Evolutionary conservation across 1,140 invertebrate genomes (phyloP).

Genomic region (Rhopalosiphum padi): DNA sequence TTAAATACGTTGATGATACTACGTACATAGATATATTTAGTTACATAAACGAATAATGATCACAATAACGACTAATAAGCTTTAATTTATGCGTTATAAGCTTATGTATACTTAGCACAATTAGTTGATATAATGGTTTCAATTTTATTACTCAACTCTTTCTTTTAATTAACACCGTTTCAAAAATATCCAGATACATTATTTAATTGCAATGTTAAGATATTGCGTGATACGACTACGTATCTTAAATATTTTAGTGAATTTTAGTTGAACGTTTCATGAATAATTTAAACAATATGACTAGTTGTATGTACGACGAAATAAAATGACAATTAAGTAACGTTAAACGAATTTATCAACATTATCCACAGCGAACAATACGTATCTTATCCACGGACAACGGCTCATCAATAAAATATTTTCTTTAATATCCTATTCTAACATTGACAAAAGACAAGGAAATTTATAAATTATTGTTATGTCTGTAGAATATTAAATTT

Average conservation of each 20-base stretch:
- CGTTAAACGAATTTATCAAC: not conserved
- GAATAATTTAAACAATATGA: not conserved
- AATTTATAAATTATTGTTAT: constrained; percentile 14
- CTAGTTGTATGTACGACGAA: not conserved
- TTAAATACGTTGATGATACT: not conserved
- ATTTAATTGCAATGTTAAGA: not conserved
- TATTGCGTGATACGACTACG: not conserved
- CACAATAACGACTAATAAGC: not conserved
- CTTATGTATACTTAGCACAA: not conserved
- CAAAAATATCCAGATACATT: not conserved
- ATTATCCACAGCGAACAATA: not conserved
- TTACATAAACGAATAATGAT: constrained; percentile 6
- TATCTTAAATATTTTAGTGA: not conserved
- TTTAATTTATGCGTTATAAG: not conserved
- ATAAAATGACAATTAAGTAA: not conserved
- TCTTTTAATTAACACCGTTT: not conserved
- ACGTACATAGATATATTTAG: not conserved
- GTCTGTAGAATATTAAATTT: not conserved
- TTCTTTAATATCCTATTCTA: not conserved
- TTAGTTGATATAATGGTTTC: not conserved
- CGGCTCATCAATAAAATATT: not conserved
- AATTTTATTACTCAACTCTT: not conserved
- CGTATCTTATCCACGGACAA: not conserved
- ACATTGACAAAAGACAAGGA: not conserved
- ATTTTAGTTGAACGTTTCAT: not conserved